Conservation (phyloP, 2,113 vertebrate genomes). For the Strigops habroptila region DNA sequence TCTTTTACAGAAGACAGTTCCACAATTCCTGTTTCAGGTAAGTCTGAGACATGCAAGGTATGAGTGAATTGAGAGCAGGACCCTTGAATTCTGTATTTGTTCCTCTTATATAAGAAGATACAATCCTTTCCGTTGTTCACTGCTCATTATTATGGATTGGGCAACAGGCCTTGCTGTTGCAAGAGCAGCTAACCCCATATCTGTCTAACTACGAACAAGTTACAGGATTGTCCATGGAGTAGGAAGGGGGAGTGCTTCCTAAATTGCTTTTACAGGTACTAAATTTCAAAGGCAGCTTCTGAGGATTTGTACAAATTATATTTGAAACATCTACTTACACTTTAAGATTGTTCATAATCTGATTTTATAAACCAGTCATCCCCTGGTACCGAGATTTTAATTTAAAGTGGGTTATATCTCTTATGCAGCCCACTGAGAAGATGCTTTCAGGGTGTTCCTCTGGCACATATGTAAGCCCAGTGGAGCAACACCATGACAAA, state of each 20-base stretch:
- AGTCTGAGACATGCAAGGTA: not conserved
- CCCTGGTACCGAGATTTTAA: not conserved
- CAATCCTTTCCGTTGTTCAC: not conserved
- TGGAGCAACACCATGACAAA: rapidly evolving
- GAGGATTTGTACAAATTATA: conserved; percentile 28
- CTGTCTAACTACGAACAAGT: not conserved
- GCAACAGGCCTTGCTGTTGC: not conserved
- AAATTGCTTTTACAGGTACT: conserved; percentile 35
- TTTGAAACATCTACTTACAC: not conserved
- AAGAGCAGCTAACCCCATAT: not conserved
- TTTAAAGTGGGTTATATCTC: not conserved
- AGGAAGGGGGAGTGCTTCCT: not conserved
- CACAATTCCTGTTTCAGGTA: not conserved
- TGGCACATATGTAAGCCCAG: not conserved
- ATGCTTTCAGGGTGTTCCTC: not conserved
- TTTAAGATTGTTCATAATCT: conserved; percentile 1
- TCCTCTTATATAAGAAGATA: not conserved
- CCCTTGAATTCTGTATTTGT: not conserved
- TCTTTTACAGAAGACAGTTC: conserved; percentile 16
- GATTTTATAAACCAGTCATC: not conserved
- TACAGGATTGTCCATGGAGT: not conserved
- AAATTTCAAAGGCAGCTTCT: conserved; percentile 26
- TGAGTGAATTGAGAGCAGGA: not conserved
- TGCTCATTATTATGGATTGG: not conserved
- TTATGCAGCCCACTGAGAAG: not conserved